Base-by-base conservation (phyloP, 2,797 vertebrate species). In the Sebastes flavidus region DNA sequence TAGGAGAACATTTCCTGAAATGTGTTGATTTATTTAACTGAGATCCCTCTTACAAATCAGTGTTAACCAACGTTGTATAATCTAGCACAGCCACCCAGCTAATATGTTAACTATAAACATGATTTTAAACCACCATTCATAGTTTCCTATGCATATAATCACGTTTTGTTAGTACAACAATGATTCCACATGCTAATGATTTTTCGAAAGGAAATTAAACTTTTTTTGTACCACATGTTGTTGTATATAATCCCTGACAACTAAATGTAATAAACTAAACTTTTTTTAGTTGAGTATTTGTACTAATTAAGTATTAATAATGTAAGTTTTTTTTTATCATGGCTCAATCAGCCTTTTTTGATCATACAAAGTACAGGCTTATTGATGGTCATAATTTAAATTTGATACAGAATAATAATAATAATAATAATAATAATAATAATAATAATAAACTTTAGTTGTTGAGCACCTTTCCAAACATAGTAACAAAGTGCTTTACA, bases 1-100 rank as follows among this genome's bases (percentile, higher is more conserved):
- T 11, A 34, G 34, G 34, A 34, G 34, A 34, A 42, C 56, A 22
- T 87, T 86, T 88, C 72, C 72, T 84, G 65, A 11, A 60, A 2
- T 63, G 13, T 55, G 2, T 18, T 46, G 2, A 30, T 29, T 0
- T 3, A 2, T 32, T 27, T 60, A 27, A 3, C 9, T 24, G 2
- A 52, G 12, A 63, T n/a, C 18, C 1, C 1, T 13, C 2, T 0
- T 2, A 13, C 30, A 1, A 25, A 16, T 55, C 0, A 7, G 8
- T 34, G 11, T 69, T 27, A 52, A 60, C 0, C 2, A 27, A 14
- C 1, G n/a, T 14, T 24, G 5, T 6, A 20, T 14, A 12, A 5
- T 20, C 1, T 20, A 52, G 13, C 32, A 60, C 25, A 42, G 6
- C 7, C 29, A 30, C 29, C 29, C 29, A 30, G 2, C 29, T 30